Percentiles rank a stretch among this genome's conserved stretches.
These are phyloP conservation scores for Drosophila pruinosa DNA, from an alignment of 1,140 invertebrate species.

Conservation along the genomic window DNA sequence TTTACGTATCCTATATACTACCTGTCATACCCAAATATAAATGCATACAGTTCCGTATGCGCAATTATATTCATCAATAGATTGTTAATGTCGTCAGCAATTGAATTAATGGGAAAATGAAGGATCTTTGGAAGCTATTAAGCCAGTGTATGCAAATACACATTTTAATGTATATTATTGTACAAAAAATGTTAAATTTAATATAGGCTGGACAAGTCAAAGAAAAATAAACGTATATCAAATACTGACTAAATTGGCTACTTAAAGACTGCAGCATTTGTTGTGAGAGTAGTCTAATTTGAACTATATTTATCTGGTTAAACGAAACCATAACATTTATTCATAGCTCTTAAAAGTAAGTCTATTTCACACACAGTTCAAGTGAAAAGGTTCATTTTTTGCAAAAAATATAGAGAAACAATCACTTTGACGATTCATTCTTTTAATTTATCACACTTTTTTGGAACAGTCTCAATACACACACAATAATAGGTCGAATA, in stretches of 20 bases:
- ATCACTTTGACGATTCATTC: too few species aligned
- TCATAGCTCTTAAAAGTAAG: too few species aligned
- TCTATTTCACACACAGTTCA: neutral
- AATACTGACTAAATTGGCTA: too few species aligned
- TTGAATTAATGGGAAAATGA: neutral
- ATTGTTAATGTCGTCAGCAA: neutral
- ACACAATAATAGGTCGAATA: neutral
- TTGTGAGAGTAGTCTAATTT: too few species aligned
- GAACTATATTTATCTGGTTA: too few species aligned
- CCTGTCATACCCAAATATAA: slow-evolving; percentile 20
- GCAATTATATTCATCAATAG: neutral
- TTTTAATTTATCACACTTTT: neutral
- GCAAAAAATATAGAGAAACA: neutral
- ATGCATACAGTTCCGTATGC: neutral
- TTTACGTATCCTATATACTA: slow-evolving; percentile 13
- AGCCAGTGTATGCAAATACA: too few species aligned
- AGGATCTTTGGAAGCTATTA: neutral
- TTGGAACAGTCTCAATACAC: neutral
- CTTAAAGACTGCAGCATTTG: too few species aligned
- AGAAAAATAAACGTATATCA: too few species aligned
- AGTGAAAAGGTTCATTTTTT: neutral
- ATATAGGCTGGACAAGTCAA: too few species aligned
- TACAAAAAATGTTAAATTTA: too few species aligned
- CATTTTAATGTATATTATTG: too few species aligned
- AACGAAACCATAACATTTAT: too few species aligned